phyloP scores from a whole-genome alignment of 2,113 vertebrate genomes.

The Actinemys pallida region DNA sequence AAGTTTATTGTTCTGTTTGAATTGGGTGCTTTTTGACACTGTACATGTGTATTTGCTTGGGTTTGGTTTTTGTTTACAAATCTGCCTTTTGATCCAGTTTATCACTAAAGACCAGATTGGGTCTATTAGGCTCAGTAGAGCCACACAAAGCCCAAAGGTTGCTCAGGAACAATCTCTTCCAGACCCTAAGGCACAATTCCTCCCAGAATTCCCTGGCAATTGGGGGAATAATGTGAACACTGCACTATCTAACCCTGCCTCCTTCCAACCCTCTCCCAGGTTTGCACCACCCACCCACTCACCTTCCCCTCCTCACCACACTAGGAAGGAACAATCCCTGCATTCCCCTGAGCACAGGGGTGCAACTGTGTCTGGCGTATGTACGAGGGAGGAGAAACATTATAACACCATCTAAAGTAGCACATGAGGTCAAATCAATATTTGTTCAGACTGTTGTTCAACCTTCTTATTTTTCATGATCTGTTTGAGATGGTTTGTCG shows the following conservation, averaged over 20 bases:
- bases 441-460: not conserved
- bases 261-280: not conserved
- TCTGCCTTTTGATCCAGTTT: not conserved
- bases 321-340: rapidly evolving
- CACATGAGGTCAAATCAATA: not conserved
- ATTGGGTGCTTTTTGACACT: rapidly evolving
- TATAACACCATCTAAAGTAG: not conserved
- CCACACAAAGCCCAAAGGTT: not conserved
- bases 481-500: not conserved
- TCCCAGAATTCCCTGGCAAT: not conserved
- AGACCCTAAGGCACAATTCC: not conserved
- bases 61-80: not conserved
- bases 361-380: not conserved
- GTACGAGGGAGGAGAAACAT: not conserved
- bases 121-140: not conserved
- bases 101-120: not conserved
- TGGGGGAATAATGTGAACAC: not conserved
- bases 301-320: not conserved
- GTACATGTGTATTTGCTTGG: not conserved
- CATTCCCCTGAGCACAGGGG: rapidly evolving
- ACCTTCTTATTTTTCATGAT: not conserved
- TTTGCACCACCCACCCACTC: not conserved
- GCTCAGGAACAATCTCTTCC: not conserved
- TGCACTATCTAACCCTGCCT: not conserved
- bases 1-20: not conserved